Evolutionary conservation across 1,140 invertebrate genomes (phyloP), one percentile per base, ranked within the genome.

Genomic region (Pentalonia nigronervosa): DNA sequence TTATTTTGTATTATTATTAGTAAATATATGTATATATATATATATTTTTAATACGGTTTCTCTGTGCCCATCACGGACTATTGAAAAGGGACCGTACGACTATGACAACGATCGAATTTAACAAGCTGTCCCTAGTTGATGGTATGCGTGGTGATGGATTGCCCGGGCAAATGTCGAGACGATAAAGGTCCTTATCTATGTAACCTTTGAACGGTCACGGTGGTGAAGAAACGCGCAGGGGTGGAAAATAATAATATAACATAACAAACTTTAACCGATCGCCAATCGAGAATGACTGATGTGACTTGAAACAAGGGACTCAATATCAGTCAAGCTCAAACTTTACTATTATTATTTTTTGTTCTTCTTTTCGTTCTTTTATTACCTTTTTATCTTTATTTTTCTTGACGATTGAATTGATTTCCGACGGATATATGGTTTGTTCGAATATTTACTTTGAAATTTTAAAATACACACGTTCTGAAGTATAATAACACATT

Each of bases 91-190:
- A 34, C 47, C 30, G 67, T 36, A 9, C 47, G 14, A 41, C 21
- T 50, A 36, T 92, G 91, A 92, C 76, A 83, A 92, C 91, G 41
- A 17, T 41, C 47, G 67, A 92, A 83, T 81, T 53, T 76, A 92
- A 92, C 91, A 92, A 92, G 91, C 67, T 92, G 91, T 92, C 91
- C 76, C 91, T 41, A 84, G 83, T 81, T 92, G 91, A 92, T 81
- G 76, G 47, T 92, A 84, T 81, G 34, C 9, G 50, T 89, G 60
- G 34, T 92, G 91, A 92, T 92, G 67, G 91, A 92, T 92, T 83
- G 47, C 45, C n/a, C 41, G 20, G 20, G 45, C 30, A n/a, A 84
- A 50, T 92, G 67, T 81, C 17, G 76, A 45, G n/a, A 92, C 17
- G 76, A 83, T 92, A 92, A 20, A 36, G 30, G 91, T 48, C 34